Base-by-base conservation (phyloP, 2,113 vertebrate species). In the Parotia lawesii region DNA sequence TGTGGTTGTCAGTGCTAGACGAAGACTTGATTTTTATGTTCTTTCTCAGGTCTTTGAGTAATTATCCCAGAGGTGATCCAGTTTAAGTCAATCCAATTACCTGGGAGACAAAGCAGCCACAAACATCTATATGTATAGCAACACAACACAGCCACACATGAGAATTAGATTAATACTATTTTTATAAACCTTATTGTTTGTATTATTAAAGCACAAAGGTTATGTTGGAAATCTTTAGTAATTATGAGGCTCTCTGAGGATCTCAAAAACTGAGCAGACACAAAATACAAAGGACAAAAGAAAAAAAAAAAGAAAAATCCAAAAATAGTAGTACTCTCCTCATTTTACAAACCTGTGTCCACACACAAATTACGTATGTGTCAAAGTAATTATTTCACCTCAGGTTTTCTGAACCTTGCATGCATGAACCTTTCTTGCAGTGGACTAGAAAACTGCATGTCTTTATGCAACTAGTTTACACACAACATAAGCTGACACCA, bases 231-330 rank as follows among this genome's bases (percentile, higher is more conserved):
- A 29, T 60, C 24, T 28, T 54, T 72, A n/a, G 33, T 6, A 83
- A 89, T 27, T 29, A 11, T 17, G 2, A 57, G 3, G 3, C 2
- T 40, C 7, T 58, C 33, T 38, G 3, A 82, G 6, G 5, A 87
- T 18, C 13, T 74, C 23, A 70, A 19, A 9, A 69, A 47, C 28
- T n/a, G 10, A 75, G 25, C 5, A 66, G 44, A 40, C 15, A 65
- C 2, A 70, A 64, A 67, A 57, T 27, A 47, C 3, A 42, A 71
- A 74, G 2, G 4, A 25, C 1, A 0, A 37, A 35, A 16, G 5
- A 15, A 57, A 53, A 29, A 57, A 31, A 10, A 10, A 11, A 13
- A 27, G 5, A 12, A 11, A 27, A 25, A 38, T 19, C 6, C 1
- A 24, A 47, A 6, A 70, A 29, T 29, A 66, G 0, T 31, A 37